Percentiles rank a stretch among this genome's conserved stretches.
Conservation (phyloP, 2,888 invertebrate species). For the Drosophila phalerata region DNA sequence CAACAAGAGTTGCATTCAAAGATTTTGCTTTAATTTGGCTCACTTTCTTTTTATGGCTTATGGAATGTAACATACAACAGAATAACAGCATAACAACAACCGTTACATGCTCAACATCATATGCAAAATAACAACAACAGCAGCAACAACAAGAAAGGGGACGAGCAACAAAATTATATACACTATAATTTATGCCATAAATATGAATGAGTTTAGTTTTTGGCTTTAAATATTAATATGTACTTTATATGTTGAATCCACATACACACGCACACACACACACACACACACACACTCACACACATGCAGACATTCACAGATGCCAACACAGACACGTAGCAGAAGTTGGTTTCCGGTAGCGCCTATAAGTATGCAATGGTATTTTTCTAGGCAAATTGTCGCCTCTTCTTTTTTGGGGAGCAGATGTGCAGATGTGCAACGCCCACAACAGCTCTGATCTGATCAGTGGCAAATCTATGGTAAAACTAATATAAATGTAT, state of each 20-base stretch:
- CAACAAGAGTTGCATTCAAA: slow-evolving; percentile 11
- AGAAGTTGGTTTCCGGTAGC: slow-evolving; percentile 35
- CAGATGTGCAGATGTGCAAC: not conserved
- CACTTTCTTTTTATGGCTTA: slow-evolving; percentile 26
- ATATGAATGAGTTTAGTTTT: slow-evolving; percentile 52
- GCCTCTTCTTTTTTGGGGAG: not conserved
- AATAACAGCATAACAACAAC: not conserved
- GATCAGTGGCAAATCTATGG: slow-evolving; percentile 26
- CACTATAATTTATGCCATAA: slow-evolving; percentile 46
- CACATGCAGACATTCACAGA: too few relatives aligned
- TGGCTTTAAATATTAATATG: slow-evolving; percentile 47
- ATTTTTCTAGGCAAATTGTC: slow-evolving; percentile 25
- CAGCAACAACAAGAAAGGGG: slow-evolving; percentile 11
- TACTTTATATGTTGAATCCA: slow-evolving; percentile 23
- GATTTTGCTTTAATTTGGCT: slow-evolving; percentile 14
- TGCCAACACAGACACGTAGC: not conserved
- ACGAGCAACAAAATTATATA: slow-evolving; percentile 33
- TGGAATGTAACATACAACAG: slow-evolving; percentile 10
- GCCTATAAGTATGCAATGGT: slow-evolving; percentile 47
- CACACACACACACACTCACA: not conserved
- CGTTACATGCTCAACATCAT: slow-evolving; percentile 8
- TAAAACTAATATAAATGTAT: slow-evolving; percentile 36
- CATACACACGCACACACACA: slow-evolving; percentile 5
- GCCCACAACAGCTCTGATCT: slow-evolving; percentile 14
- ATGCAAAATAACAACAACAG: not conserved